Evolutionary conservation across 2,113 vertebrate species (phyloP), one percentile per base, ranked within the genome.

Genomic region (Corythaeola cristata): DNA sequence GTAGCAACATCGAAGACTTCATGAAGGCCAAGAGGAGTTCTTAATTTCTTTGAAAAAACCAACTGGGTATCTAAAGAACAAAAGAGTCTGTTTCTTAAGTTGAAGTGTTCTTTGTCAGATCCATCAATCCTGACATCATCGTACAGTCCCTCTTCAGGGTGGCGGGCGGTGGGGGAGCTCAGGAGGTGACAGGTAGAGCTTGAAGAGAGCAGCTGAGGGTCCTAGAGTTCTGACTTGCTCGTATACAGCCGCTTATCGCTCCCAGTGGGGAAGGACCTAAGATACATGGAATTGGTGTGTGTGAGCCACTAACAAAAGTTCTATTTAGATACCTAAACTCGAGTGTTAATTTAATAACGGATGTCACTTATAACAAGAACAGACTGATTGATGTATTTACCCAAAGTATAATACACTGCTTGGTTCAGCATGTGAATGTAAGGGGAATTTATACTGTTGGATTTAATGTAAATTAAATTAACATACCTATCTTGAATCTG

Each of bases 391-490:
- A 90, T 95, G 84, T 96, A 8, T 89, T 95, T 96, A 93, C 78
- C 92, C 88, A 56, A 37, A 85, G 44, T 96, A 93, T 95, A 90
- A 96, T 97, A 91, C 66, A 96, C 95, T 97, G 90, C 95, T 95
- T 96, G 93, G 96, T 96, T 80, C 96, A 97, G 96, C 97, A 96
- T 98, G 96, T 96, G 89, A 97, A 92, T 93, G 89, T 97, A 92
- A 88, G 97, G 97, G 96, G 97, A 97, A 94, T 96, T 97, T 96
- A 97, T 97, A 94, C 89, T 97, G 97, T 97, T 97, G 97, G 97
- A 71, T 91, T 96, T 96, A 88, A 96, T 98, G 97, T 98, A 97
- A 96, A 97, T 97, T 96, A 97, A 97, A 98, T 97, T 98, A 95
- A 98, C 94, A 90, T 92, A 86, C 84, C 96, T 97, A 79, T 95